Base-by-base conservation (phyloP, 2,888 invertebrate species). In the Malthinus flaveolus region DNA sequence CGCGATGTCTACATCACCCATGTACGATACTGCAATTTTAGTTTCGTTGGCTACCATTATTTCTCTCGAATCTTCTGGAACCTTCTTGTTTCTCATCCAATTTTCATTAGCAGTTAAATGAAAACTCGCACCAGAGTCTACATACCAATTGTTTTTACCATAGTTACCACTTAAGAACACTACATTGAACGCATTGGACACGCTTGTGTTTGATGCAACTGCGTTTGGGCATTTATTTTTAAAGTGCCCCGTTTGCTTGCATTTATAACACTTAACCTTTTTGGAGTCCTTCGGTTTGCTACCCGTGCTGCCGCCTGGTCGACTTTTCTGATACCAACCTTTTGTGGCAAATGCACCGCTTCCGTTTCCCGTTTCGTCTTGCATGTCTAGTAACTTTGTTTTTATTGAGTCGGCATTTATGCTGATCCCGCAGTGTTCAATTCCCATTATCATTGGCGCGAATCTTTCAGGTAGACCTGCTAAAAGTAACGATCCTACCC, bases 181-280 rank as follows among this genome's bases (percentile, higher is more conserved):
- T 32, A 65, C 66, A 61, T 51, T 68, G 55, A 69, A 67, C 7
- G 60, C 67, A 44, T 59, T 50, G n/a, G n/a, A n/a, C 3, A 50
- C 23, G 5, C 23, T 23, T 23, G 8, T 36, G 39, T 42, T 52
- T 46, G 59, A 39, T 36, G 32, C 33, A 11, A 39, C n/a, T 34
- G 33, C n/a, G 44, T 50, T 59, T 9, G 63, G 62, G 51, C 65
- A 67, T 48, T 60, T 52, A 39, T 61, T 69, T 49, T 52, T 66
- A 36, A 54, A 68, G 48, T 68, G 66, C 7, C 68, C 66, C 11
- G 36, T 11, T 48, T 64, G 49, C 44, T 64, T 65, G 46, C 67
- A 67, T 39, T 56, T 59, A 42, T 42, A 68, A 56, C 65, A 68
- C 32, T 36, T 58, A 1, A 67, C 45, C 15, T 61, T 51, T 32